phyloP scores from a whole-genome alignment of 2,113 vertebrate genomes.

The Corvus cornix region DNA sequence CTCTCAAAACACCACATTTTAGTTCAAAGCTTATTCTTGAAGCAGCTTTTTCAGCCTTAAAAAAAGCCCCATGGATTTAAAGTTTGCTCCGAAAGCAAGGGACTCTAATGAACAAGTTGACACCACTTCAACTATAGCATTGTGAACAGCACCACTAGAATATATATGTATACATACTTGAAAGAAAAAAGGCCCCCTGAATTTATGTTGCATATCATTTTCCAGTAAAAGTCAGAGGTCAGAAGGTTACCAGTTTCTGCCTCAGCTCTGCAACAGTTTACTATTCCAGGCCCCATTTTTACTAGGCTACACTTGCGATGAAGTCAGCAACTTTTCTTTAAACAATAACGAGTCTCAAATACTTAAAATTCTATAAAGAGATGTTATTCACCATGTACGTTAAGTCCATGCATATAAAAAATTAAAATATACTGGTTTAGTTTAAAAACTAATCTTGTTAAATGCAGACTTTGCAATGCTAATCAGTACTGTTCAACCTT shows the following conservation, averaged over 20 bases:
- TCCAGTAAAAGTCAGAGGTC: constrained; percentile 79
- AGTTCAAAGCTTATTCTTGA: not conserved
- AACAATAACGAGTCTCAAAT: constrained; percentile 69
- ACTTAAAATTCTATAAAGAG: constrained; percentile 66
- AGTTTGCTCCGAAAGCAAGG: not conserved
- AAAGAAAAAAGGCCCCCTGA: constrained; percentile 72
- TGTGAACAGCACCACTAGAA: constrained; percentile 1
- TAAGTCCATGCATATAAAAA: constrained; percentile 8
- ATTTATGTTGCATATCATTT: constrained; percentile 78
- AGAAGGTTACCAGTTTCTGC: constrained; percentile 75
- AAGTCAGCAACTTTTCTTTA: constrained; percentile 77
- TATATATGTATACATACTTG: constrained; percentile 42
- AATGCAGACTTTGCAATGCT: constrained; percentile 55
- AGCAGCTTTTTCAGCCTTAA: not conserved
- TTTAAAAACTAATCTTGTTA: constrained; percentile 64
- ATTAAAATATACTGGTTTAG: constrained; percentile 46
- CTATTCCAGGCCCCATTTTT: constrained; percentile 71
- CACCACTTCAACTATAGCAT: not conserved
- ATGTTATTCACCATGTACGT: constrained; percentile 27
- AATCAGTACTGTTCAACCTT: constrained; percentile 48
- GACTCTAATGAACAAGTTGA: constrained; percentile 41
- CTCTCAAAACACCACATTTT: not conserved
- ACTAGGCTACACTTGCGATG: constrained; percentile 68
- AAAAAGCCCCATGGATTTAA: not conserved
- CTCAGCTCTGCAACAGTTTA: constrained; percentile 73